Evolutionary conservation across 2,888 invertebrate species (phyloP), one percentile per base, ranked within the genome.

Genomic region (Neoaliturus tenellus): DNA sequence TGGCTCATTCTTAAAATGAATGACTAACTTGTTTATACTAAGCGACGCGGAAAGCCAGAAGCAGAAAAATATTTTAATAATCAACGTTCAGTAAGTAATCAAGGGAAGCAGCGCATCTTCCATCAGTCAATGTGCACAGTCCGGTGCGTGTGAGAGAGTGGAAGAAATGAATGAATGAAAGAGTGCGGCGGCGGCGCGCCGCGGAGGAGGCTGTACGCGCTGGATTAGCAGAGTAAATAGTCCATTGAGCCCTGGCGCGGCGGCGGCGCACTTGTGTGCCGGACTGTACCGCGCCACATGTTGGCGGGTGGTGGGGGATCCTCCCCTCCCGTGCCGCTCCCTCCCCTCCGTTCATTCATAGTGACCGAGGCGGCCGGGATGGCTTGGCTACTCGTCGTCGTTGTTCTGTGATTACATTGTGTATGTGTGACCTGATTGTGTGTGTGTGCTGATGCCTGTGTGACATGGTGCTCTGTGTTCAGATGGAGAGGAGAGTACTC

Each of bases 151-250:
- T 4, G 62, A 62, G 62, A 8, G 25, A 28, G 17, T 12, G 62
- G 31, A 62, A 62, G 3, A 39, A 71, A 41, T 23, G 33, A 31
- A 71, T 71, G 71, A 71, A 39, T 28, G 67, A 33, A 33, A 69
- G 69, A 31, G 69, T 1, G 23, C 10, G 28, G 12, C 31, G 62
- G 17, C 28, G 41, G 10, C 20, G 71, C 23, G 35, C 20, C 41
- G 71, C 41, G 35, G 71, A 71, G 41, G 20, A 39, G 71, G 41
- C 71, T 71, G 71, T 71, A 71, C 71, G 23, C 62, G 62, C 39
- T 71, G 71, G 71, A 71, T 71, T 71, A 71, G 71, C 71, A 71
- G 71, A 71, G 71, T 71, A 71, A 71, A 71, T 41, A 71, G 71
- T 71, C 71, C 71, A 71, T 71, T 71, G 71, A 71, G 39, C 28